phyloP scores from a whole-genome alignment of 2,888 invertebrate species.

The Stenurella melanura region DNA sequence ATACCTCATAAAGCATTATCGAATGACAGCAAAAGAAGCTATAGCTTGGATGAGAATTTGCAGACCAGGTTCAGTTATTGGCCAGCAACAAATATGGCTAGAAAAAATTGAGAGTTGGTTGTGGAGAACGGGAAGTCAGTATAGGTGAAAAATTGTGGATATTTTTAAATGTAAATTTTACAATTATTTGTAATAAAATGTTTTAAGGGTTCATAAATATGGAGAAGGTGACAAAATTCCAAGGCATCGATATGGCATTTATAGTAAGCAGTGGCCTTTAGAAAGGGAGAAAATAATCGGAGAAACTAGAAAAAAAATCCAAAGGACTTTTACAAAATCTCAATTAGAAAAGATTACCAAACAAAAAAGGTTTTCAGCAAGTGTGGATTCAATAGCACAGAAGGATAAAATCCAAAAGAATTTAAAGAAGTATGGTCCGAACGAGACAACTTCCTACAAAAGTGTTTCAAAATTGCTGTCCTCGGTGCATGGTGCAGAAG shows the following conservation, averaged over 20 bases:
- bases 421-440: slow-evolving; percentile 36
- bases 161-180: no score
- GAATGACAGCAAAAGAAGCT: slow-evolving; percentile 87
- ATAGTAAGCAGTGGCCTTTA: slow-evolving; percentile 70
- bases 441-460: slow-evolving; percentile 45
- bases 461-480: slow-evolving; percentile 53
- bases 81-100: slow-evolving; percentile 88
- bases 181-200: not conserved
- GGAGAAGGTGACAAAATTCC: slow-evolving; percentile 72
- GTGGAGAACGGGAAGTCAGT: slow-evolving; percentile 76
- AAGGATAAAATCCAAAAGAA: slow-evolving; percentile 30
- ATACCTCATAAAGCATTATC: slow-evolving; percentile 90
- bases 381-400: slow-evolving; percentile 49
- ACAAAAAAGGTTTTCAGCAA: slow-evolving; percentile 49
- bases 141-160: slow-evolving; percentile 72
- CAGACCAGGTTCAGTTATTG: slow-evolving; percentile 91
- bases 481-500: slow-evolving; percentile 43
- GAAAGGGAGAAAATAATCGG: slow-evolving; percentile 61
- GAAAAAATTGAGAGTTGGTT: slow-evolving; percentile 73
- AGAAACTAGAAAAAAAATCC: slow-evolving; percentile 55
- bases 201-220: slow-evolving; percentile 66
- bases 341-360: slow-evolving; percentile 48
- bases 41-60: slow-evolving; percentile 93
- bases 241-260: slow-evolving; percentile 74
- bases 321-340: slow-evolving; percentile 49